Conservation (phyloP, 2,113 vertebrate species). For the Sander lucioperca region DNA sequence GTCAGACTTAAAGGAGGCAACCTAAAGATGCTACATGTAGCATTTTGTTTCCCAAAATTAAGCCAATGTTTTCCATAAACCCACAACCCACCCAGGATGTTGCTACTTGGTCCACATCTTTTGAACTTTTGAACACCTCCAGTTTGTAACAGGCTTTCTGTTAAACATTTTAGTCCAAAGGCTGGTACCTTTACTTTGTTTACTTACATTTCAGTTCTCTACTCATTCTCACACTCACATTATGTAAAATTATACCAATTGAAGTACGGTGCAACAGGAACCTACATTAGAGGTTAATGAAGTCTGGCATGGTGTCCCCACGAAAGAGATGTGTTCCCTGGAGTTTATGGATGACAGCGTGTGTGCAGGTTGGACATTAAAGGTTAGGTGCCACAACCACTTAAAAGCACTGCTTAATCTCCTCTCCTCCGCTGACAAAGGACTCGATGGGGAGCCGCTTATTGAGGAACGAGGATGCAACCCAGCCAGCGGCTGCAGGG, state of each 20-base stretch:
- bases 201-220: not conserved
- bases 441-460: not conserved
- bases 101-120: not conserved
- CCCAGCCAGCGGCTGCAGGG: not conserved
- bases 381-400: not conserved
- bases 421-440: not conserved
- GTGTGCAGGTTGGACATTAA: slow-evolving; percentile 8
- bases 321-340: not conserved
- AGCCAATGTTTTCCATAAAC: not conserved
- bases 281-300: slow-evolving; percentile 4
- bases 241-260: not conserved
- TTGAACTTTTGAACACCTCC: not conserved
- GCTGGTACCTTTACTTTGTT: not conserved
- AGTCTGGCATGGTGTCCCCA: slow-evolving; percentile 3
- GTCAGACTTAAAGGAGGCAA: no score
- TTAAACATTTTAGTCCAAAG: not conserved
- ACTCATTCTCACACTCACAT: not conserved
- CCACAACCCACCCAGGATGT: not conserved
- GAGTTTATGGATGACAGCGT: not conserved
- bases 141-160: not conserved
- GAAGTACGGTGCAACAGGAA: not conserved
- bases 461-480: not conserved
- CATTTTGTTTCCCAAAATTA: not conserved
- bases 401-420: slow-evolving; percentile 7
- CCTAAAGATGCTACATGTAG: not conserved